These are phyloP conservation scores for Ifrita kowaldi DNA, from an alignment of 2,113 vertebrate genomes.

Conservation along the genomic window DNA sequence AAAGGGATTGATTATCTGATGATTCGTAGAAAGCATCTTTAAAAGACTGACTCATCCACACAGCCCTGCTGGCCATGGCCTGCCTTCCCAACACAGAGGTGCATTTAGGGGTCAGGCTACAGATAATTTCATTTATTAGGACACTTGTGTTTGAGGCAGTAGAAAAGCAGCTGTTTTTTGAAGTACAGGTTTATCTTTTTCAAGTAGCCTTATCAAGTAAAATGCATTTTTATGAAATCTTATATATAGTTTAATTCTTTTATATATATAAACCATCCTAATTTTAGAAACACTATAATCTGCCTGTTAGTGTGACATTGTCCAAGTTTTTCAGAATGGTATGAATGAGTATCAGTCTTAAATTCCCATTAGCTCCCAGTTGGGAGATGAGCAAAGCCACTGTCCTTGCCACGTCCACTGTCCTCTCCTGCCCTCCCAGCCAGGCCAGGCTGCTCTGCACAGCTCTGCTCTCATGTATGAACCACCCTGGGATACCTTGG, in stretches of 20 bases:
- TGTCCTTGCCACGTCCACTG: background rate
- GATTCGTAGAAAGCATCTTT: background rate
- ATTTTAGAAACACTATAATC: background rate
- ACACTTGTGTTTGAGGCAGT: background rate
- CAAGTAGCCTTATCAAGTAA: background rate
- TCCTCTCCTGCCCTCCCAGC: background rate
- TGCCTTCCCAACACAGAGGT: background rate
- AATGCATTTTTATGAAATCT: background rate
- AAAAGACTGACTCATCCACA: background rate
- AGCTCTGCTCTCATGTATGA: background rate
- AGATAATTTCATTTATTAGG: background rate
- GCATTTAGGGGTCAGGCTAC: background rate
- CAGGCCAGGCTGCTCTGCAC: background rate
- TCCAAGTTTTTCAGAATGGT: background rate
- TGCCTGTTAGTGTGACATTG: background rate
- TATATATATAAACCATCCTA: background rate
- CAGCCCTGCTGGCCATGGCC: background rate
- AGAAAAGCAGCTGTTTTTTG: background rate
- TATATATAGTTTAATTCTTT: background rate
- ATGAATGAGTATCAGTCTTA: background rate
- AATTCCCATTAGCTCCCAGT: background rate
- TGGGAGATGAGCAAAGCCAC: background rate
- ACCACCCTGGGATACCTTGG: background rate
- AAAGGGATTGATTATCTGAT: conserved; percentile 8
- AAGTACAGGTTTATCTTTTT: background rate